These are phyloP conservation scores for Clarias platycephalus DNA, from an alignment of 2,797 vertebrate genomes.

Conservation along the genomic window DNA sequence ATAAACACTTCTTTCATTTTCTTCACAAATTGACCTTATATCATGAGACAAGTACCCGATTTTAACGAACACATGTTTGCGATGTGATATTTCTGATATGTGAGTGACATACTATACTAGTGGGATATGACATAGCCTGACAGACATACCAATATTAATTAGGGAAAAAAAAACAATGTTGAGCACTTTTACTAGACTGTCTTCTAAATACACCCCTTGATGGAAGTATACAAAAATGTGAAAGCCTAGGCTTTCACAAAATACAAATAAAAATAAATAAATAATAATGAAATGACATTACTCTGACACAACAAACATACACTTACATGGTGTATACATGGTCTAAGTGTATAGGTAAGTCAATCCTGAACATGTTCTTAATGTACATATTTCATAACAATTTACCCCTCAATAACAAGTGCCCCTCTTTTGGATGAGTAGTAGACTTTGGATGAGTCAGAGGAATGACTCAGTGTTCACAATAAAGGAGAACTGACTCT, in stretches of 20 bases:
- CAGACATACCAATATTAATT: not conserved
- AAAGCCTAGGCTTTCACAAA: no score
- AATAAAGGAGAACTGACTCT: constrained; percentile 5
- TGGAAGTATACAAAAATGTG: not conserved
- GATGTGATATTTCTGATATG: not conserved
- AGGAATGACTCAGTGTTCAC: not conserved
- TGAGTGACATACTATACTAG: not conserved
- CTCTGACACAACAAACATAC: no score
- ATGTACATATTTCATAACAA: not conserved
- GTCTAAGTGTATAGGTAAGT: no score
- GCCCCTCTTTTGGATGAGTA: not conserved
- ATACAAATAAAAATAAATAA: no score
- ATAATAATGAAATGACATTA: no score
- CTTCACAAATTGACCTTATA: not conserved
- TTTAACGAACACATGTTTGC: not conserved
- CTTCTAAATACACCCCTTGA: not conserved
- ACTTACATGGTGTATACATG: no score
- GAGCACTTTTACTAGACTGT: not conserved
- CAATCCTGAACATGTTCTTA: no score
- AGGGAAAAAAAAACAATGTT: not conserved
- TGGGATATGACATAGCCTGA: not conserved
- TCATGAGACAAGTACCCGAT: not conserved
- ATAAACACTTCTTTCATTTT: not conserved
- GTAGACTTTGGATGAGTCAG: constrained; percentile 1
- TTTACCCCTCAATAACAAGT: not conserved